These are phyloP conservation scores for Cenopis cana DNA, from an alignment of 2,888 invertebrate genomes.

Conservation along the genomic window DNA sequence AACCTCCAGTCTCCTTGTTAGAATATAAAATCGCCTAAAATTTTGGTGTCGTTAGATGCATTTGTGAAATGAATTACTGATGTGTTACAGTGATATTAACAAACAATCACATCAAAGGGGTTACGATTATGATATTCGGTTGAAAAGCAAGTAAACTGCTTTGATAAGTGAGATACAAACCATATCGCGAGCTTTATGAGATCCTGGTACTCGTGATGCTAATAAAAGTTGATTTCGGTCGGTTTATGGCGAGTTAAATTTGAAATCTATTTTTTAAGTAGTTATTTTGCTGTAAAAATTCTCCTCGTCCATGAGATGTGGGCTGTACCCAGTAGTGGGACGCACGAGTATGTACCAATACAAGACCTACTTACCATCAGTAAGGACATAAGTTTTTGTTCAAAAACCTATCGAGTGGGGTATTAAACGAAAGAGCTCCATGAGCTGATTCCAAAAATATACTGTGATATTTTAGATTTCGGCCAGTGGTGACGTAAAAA, in stretches of 20 bases:
- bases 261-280: not conserved
- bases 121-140: constrained; percentile 59
- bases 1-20: not conserved
- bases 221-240: constrained; percentile 32
- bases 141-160: constrained; percentile 50
- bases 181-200: constrained; percentile 51
- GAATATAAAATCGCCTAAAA: not conserved
- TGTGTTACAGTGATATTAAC: constrained; percentile 26
- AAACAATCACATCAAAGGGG: constrained; percentile 54
- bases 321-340: too few species aligned
- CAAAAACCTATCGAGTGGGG: too few species aligned
- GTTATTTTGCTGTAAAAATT: not conserved
- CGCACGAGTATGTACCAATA: too few species aligned
- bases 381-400: too few species aligned
- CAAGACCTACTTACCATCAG: too few species aligned
- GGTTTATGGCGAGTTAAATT: constrained; percentile 31
- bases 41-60: not conserved
- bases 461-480: too few species aligned
- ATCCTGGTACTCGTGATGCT: constrained; percentile 46
- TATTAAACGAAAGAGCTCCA: too few species aligned
- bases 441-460: too few species aligned
- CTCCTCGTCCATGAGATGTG: too few species aligned
- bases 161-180: constrained; percentile 56
- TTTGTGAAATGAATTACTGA: not conserved
- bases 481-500: too few species aligned